Evolutionary conservation across 2,888 invertebrate species (phyloP).

Genomic region (Agrochola litura): DNA sequence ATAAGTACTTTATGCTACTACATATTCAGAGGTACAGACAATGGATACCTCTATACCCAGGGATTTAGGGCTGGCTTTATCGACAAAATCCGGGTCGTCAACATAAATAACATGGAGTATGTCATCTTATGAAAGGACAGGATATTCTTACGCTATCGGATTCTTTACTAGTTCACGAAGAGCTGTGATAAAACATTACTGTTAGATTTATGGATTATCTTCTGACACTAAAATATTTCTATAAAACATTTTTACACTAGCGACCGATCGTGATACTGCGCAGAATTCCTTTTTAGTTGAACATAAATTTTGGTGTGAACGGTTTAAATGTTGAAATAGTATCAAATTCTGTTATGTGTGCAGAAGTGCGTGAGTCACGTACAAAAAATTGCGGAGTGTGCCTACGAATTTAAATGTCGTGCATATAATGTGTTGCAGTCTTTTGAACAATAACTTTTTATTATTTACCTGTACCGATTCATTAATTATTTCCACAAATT

Average conservation of each 20-base stretch:
- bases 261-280: slow-evolving; percentile 22
- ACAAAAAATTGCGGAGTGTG: slow-evolving; percentile 1
- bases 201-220: slow-evolving; percentile 56
- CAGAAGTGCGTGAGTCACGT: slow-evolving; percentile 2
- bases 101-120: slow-evolving; percentile 59
- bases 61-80: slow-evolving; percentile 37
- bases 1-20: slow-evolving; percentile 32
- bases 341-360: slow-evolving; percentile 19
- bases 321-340: slow-evolving; percentile 14
- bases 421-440: background rate
- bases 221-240: slow-evolving; percentile 49
- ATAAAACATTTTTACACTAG: slow-evolving; percentile 18
- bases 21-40: slow-evolving; percentile 32
- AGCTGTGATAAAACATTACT: slow-evolving; percentile 52
- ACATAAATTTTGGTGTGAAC: slow-evolving; percentile 8
- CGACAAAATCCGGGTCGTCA: slow-evolving; percentile 40
- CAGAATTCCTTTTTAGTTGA: slow-evolving; percentile 9
- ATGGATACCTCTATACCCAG: slow-evolving; percentile 19
- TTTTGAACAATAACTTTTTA: background rate
- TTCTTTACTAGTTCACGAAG: slow-evolving; percentile 51
- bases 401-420: slow-evolving; percentile 9
- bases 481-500: slow-evolving; percentile 8
- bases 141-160: slow-evolving; percentile 56
- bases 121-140: slow-evolving; percentile 52
- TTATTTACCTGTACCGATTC: background rate